phyloP scores from a whole-genome alignment of 2,888 invertebrate species.

The Baccha elongata region DNA sequence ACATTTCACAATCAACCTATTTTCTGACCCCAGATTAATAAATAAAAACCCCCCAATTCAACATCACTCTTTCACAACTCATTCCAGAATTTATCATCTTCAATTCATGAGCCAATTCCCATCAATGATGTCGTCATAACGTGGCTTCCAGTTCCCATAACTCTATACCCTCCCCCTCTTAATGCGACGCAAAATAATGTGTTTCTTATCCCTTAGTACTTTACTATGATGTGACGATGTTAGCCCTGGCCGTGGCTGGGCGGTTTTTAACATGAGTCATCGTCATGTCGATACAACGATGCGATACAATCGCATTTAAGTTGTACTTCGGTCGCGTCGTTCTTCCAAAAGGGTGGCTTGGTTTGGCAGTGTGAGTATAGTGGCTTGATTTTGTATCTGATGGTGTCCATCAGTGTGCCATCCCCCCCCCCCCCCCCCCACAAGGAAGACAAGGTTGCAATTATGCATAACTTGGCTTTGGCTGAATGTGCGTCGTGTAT shows the following conservation, averaged over 20 bases:
- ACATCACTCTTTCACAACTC: too few species aligned
- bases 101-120: too few species aligned
- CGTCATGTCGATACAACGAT: conserved; percentile 25
- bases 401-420: conserved; percentile 1
- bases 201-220: neutral
- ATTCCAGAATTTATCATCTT: too few species aligned
- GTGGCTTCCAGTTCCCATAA: conserved; percentile 6
- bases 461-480: conserved; percentile 60
- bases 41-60: neutral
- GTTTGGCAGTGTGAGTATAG: neutral
- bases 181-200: conserved; percentile 26
- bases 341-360: conserved; percentile 36
- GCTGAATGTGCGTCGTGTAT: conserved; percentile 6
- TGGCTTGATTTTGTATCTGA: conserved; percentile 4
- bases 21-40: neutral
- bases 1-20: neutral
- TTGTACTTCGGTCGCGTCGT: conserved; percentile 18
- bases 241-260: neutral
- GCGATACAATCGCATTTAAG: conserved; percentile 5
- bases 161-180: conserved; percentile 34
- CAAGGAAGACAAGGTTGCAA: conserved; percentile 53
- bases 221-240: conserved; percentile 14
- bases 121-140: conserved; percentile 31
- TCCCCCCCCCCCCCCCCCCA: neutral
- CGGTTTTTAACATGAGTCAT: conserved; percentile 40